Base-by-base conservation (phyloP, 1,140 invertebrate species). In the Aphaenogaster rudis region DNA sequence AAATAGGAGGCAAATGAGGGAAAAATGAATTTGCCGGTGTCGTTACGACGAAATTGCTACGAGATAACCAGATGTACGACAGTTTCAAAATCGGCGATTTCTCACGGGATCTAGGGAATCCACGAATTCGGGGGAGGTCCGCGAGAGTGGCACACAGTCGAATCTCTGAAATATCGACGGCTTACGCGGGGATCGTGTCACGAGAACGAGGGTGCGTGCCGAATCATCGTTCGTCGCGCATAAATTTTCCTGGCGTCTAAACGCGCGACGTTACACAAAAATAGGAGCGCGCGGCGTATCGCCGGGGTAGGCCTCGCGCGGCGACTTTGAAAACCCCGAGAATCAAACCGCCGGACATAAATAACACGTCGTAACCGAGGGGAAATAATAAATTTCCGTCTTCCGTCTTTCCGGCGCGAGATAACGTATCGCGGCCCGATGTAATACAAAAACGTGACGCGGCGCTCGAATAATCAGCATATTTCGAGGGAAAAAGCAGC, bases 401-500 rank as follows among this genome's bases (percentile, higher is more conserved):
- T 63, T 79, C 39, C 57, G 57, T 86, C 15, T 76, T 81, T 39
- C 52, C 39, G 76, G 6, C n/a, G 28, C 85, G 36, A 52, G 52
- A 72, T 54, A 86, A 45, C 52, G 45, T 61, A 84, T 76, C 52
- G 69, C 45, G 17, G 42, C 17, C 39, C 79, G 67, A 72, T 50
- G 69, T 87, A 67, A 84, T 61, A 79, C 57, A 79, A 87, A 88
- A 88, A 88, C 87, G 85, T 88, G 85, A 88, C 87, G 28, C 87
- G 64, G 64, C 86, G 64, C 52, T 69, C 59, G 59, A 59, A 86
- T 59, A 82, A 86, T 77, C 71, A 82, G 64, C 42, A 61, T 71
- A 86, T 85, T 86, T 72, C 50, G 67, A 52, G 64, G 48, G 39
- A 61, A 54, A 82, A 63, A 63, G 52, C 57, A 42, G 42, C 64